Evolutionary conservation across 2,797 vertebrate species (phyloP).

Genomic region (Helarctos malayanus): DNA sequence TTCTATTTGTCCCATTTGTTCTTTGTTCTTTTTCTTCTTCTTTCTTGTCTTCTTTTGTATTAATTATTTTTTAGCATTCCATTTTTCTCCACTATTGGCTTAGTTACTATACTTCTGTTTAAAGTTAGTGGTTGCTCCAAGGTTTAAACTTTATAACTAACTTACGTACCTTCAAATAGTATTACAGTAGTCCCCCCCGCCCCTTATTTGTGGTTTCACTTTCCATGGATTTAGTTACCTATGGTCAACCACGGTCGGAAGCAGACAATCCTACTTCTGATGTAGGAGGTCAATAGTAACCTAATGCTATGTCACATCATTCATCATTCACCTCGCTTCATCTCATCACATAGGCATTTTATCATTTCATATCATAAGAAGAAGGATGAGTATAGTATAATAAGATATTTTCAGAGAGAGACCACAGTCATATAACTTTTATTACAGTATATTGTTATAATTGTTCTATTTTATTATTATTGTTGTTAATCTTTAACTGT

Average conservation of each 20-base stretch:
- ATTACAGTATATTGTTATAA: background rate
- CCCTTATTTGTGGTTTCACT: background rate
- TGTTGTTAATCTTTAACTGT: background rate
- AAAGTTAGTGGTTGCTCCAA: background rate
- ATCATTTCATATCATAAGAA: background rate
- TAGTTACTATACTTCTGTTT: background rate
- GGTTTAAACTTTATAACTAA: slow-evolving; percentile 6
- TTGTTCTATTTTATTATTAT: background rate
- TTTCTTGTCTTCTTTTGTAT: background rate
- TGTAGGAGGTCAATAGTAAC: background rate
- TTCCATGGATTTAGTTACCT: background rate
- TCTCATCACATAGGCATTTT: background rate
- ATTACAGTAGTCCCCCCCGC: background rate
- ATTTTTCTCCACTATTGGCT: background rate
- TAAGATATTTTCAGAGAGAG: background rate
- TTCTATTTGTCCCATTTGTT: slow-evolving; percentile 9
- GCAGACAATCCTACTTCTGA: background rate
- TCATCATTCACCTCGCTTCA: background rate
- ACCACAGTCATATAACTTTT: background rate
- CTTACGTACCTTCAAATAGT: background rate
- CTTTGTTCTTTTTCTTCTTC: background rate
- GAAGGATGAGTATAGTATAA: background rate
- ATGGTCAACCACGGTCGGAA: background rate
- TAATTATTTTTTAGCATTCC: slow-evolving; percentile 35
- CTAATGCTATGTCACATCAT: background rate